Percentiles rank a stretch among this genome's conserved stretches.
Conservation (phyloP, 2,888 invertebrate species). For the Antitype chi region DNA sequence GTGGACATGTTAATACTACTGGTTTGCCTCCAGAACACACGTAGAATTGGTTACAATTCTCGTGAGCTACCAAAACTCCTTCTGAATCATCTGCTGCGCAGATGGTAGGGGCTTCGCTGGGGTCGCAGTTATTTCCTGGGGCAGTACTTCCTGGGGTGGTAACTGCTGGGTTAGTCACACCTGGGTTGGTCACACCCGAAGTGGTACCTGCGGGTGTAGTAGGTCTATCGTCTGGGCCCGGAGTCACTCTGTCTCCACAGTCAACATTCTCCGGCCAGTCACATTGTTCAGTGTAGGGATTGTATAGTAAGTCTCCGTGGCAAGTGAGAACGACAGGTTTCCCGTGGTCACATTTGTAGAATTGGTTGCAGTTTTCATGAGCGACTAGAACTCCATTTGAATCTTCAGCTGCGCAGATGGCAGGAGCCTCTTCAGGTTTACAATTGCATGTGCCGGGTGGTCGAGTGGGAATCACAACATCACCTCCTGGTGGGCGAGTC, state of each 20-base stretch:
- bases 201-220: background rate
- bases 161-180: constrained; percentile 1
- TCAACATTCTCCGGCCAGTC: constrained; percentile 74
- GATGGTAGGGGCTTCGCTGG: constrained; percentile 68
- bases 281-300: constrained; percentile 68
- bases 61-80: constrained; percentile 71
- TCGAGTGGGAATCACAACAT: constrained; percentile 19
- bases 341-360: constrained; percentile 68
- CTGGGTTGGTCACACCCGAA: background rate
- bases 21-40: constrained; percentile 68
- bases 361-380: constrained; percentile 75
- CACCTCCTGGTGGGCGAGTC: constrained; percentile 16
- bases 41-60: constrained; percentile 75
- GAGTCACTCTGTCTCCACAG: constrained; percentile 64
- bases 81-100: constrained; percentile 70
- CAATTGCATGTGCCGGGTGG: constrained; percentile 24
- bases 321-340: too few relatives aligned
- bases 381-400: constrained; percentile 70
- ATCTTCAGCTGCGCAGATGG: constrained; percentile 67
- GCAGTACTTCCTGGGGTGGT: background rate
- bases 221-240: background rate
- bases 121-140: constrained; percentile 59
- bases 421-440: constrained; percentile 67
- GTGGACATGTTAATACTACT: constrained; percentile 59
- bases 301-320: constrained; percentile 61